These are phyloP conservation scores for Empis livida DNA, from an alignment of 2,888 invertebrate species.

Conservation along the genomic window DNA sequence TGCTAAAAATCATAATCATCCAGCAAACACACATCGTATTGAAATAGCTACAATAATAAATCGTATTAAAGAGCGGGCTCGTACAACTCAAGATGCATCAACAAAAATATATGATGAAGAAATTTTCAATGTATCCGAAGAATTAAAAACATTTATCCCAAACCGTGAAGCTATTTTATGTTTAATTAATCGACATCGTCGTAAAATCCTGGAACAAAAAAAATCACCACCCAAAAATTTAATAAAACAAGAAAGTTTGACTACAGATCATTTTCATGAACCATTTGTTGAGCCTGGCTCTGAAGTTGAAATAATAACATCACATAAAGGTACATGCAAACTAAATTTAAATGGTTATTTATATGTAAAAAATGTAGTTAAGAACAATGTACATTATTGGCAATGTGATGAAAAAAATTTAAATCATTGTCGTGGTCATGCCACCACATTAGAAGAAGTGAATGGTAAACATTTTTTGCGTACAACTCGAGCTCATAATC, in stretches of 20 bases:
- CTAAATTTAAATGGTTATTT: slow-evolving; percentile 2
- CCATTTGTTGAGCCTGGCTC: neutral
- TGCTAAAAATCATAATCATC: slow-evolving; percentile 1
- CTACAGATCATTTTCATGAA: neutral
- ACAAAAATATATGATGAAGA: neutral
- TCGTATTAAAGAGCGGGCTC: neutral
- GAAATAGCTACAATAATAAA: neutral
- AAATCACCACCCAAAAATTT: neutral
- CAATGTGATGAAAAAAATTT: neutral
- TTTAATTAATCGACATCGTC: neutral
- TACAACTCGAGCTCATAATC: neutral
- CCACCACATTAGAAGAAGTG: neutral
- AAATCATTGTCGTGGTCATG: neutral
- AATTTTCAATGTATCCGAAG: neutral
- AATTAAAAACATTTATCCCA: neutral
- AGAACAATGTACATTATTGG: slow-evolving; percentile 1
- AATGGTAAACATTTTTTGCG: neutral
- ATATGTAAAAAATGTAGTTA: neutral
- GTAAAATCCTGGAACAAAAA: neutral
- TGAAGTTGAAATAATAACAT: slow-evolving; percentile 1
- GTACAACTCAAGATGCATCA: neutral
- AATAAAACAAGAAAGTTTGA: neutral
- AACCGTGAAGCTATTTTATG: neutral
- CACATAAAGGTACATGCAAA: neutral
- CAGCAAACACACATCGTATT: neutral